Percentiles rank a stretch among this genome's conserved stretches.
phyloP scores from a whole-genome alignment of 1,140 invertebrate species.

The Epicauta chinensis region DNA sequence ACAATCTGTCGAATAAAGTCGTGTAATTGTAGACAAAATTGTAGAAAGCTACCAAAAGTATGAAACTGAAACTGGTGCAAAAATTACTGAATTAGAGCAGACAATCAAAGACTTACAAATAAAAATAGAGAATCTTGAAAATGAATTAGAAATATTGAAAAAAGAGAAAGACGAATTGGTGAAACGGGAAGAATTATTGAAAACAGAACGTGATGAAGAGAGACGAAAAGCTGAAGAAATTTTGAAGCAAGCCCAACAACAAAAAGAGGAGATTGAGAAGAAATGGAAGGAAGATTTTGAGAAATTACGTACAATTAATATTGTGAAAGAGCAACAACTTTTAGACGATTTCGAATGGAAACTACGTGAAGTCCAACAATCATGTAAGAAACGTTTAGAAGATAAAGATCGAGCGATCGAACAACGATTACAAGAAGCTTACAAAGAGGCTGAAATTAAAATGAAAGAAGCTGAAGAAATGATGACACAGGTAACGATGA shows the following conservation, averaged over 20 bases:
- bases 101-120: constrained; percentile 45
- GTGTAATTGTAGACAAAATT: constrained; percentile 3
- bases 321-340: constrained; percentile 54
- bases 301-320: constrained; percentile 50
- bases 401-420: constrained; percentile 48
- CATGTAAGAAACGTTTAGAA: constrained; percentile 54
- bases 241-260: constrained; percentile 52
- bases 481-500: constrained; percentile 43
- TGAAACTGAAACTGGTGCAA: constrained; percentile 34
- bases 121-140: constrained; percentile 47
- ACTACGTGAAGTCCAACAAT: constrained; percentile 55
- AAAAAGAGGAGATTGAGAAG: constrained; percentile 51
- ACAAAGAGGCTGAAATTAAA: constrained; percentile 44
- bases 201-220: constrained; percentile 44
- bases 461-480: constrained; percentile 43
- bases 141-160: constrained; percentile 43
- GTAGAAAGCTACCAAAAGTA: constrained; percentile 25
- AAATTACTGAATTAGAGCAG: constrained; percentile 44
- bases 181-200: constrained; percentile 37
- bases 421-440: constrained; percentile 45
- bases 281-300: constrained; percentile 59
- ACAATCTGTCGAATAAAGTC: background rate
- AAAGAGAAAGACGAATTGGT: constrained; percentile 44
- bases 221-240: constrained; percentile 49
- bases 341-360: constrained; percentile 67